These are phyloP conservation scores for Drosophila grimshawi DNA, from an alignment of 1,140 invertebrate species.

Conservation along the genomic window DNA sequence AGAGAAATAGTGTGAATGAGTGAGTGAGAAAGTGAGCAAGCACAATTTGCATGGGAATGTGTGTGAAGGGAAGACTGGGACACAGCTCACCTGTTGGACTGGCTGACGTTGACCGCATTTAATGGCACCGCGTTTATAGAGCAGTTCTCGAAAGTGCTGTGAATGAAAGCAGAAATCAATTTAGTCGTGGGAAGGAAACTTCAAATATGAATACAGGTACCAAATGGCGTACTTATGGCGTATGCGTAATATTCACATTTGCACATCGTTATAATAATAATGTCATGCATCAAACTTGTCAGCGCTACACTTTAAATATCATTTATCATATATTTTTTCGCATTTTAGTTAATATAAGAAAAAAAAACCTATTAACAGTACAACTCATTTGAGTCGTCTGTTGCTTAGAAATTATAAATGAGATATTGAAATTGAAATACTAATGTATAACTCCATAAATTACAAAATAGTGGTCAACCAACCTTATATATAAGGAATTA, in stretches of 20 bases:
- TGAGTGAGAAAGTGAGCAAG: conserved; percentile 5
- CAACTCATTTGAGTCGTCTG: too few relatives aligned
- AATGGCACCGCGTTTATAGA: conserved; percentile 27
- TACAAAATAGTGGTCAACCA: too few relatives aligned
- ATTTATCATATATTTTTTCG: neutral
- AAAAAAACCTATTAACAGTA: too few relatives aligned
- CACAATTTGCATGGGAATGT: conserved; percentile 23
- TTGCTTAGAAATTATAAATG: too few relatives aligned
- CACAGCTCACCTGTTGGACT: conserved; percentile 70
- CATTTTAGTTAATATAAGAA: too few relatives aligned
- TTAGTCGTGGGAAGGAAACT: conserved; percentile 64
- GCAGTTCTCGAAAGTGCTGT: conserved; percentile 22
- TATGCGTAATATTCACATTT: conserved; percentile 4
- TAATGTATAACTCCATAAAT: too few relatives aligned
- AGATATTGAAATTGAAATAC: too few relatives aligned
- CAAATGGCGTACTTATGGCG: conserved; percentile 1
- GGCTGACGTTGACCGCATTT: conserved; percentile 47
- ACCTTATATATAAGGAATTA: too few relatives aligned
- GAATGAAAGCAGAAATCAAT: conserved; percentile 57
- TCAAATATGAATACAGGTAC: conserved; percentile 81
- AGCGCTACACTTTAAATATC: neutral
- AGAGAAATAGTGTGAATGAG: conserved; percentile 7
- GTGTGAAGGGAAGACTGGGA: conserved; percentile 51
- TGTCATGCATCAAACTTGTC: conserved; percentile 11
- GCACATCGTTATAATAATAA: neutral